These are phyloP conservation scores for Chymomyza costata DNA, from an alignment of 1,140 invertebrate species.

Conservation along the genomic window DNA sequence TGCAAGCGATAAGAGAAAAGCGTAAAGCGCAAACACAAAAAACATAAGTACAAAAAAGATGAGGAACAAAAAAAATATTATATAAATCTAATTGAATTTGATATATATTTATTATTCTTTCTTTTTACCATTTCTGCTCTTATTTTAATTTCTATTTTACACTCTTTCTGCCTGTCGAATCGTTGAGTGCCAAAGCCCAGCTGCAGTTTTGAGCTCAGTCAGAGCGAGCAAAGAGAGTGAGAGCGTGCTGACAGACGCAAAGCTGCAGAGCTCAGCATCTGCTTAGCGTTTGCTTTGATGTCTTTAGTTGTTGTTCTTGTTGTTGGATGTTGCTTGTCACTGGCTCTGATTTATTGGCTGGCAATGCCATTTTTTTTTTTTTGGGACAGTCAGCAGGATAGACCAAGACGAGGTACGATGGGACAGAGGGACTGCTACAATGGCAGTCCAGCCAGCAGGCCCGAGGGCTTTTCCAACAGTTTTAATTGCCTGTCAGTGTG, in stretches of 20 bases:
- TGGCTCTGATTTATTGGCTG: conserved; percentile 56
- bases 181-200: too few species aligned
- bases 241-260: too few species aligned
- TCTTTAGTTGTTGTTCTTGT: conserved; percentile 1
- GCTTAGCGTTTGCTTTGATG: too few species aligned
- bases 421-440: too few species aligned
- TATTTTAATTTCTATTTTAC: conserved; percentile 29
- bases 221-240: too few species aligned
- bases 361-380: conserved; percentile 51
- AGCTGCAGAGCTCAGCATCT: conserved; percentile 23
- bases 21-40: conserved; percentile 12
- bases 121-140: conserved; percentile 12
- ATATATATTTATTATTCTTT: conserved; percentile 30
- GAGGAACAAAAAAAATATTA: conserved; percentile 35
- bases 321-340: conserved; percentile 49
- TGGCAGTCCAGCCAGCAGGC: too few species aligned
- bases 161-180: too few species aligned
- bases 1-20: conserved; percentile 57
- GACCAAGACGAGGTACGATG: too few species aligned
- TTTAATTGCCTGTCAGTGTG: conserved; percentile 62
- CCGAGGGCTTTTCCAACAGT: conserved; percentile 39
- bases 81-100: conserved; percentile 70
- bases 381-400: conserved; percentile 4
- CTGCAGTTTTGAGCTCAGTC: too few species aligned
- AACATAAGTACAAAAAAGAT: too few species aligned